These are phyloP conservation scores for Drosophila melanogaster DNA, from an alignment of 1,140 invertebrate species.

Conservation along the genomic window DNA sequence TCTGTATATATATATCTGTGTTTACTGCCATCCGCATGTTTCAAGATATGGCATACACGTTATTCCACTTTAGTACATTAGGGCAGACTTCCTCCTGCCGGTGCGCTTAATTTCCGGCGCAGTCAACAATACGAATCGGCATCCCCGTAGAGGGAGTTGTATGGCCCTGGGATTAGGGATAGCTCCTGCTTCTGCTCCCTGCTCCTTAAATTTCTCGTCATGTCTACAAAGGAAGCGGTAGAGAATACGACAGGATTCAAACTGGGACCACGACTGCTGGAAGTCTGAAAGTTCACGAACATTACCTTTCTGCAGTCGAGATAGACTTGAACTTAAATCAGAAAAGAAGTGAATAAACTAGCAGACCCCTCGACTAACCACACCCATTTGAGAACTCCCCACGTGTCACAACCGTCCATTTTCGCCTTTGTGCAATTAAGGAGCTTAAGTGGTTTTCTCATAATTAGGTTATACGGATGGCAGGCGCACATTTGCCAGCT, in stretches of 20 bases:
- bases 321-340: constrained; percentile 14
- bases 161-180: constrained; percentile 34
- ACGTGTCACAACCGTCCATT: constrained; percentile 13
- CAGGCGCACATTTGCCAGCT: constrained; percentile 1
- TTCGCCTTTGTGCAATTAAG: constrained; percentile 38
- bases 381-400: neutral
- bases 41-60: constrained; percentile 49
- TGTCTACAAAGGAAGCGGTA: constrained; percentile 2
- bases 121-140: constrained; percentile 50
- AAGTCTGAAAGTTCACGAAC: neutral
- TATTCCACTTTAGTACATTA: constrained; percentile 76
- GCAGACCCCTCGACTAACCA: neutral
- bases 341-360: constrained; percentile 9
- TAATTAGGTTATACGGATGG: constrained; percentile 29
- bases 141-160: constrained; percentile 12
- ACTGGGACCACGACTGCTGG: constrained; percentile 11
- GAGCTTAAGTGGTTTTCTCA: constrained; percentile 27
- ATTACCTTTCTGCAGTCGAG: neutral
- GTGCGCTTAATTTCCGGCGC: constrained; percentile 72
- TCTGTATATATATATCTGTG: constrained; percentile 15
- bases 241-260: neutral
- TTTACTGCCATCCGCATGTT: constrained; percentile 41
- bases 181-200: neutral
- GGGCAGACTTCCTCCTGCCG: constrained; percentile 63
- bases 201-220: constrained; percentile 10